Base-by-base conservation (phyloP, 2,113 vertebrate species). In the Cyprinus carpio region DNA sequence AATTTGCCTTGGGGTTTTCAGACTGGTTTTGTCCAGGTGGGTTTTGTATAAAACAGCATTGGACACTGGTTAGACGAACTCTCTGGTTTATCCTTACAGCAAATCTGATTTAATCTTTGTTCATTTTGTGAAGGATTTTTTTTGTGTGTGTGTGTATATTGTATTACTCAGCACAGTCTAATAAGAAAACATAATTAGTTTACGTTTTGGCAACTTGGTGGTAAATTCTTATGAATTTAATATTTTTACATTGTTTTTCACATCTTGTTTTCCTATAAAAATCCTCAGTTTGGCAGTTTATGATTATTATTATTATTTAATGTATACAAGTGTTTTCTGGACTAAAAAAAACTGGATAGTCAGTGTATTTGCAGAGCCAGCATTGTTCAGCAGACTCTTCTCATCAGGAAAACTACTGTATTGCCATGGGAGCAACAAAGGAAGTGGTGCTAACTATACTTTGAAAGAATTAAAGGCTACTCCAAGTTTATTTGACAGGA, bases 401-500 rank as follows among this genome's bases (percentile, higher is more conserved):
- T 82, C 49, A 64, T 71, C 79, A 88, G 87, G 88, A 90, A 88
- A 71, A 67, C 74, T 54, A 67, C 79, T 31, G 29, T 64, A 86
- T 46, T 65, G 79, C 67, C 34, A n/a, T 81, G 84, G 76, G 88
- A 88, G 67, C 65, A 71, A 49, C 56, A 76, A 65, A 86, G 91
- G 91, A 92, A 92, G 79, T 27, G 40, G 10, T 37, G 58, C 65
- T 34, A 86, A 75, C 43, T 64, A 69, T 85, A 83, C 75, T 87
- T 87, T 80, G 90, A 92, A 89, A 91, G 92, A 92, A 90, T 93
- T 91, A 93, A 90, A 89, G 86, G 31, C n/a, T 46, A 87, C 88
- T 91, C 87, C 78, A 58, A 76, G 89, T 92, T 92, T 90, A 91
- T 94, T 94, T 93, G 93, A 94, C 93, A 94, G 89, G 81, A 91